Base-by-base conservation (phyloP, 2,888 invertebrate species). In the Cataglyphis livida region DNA sequence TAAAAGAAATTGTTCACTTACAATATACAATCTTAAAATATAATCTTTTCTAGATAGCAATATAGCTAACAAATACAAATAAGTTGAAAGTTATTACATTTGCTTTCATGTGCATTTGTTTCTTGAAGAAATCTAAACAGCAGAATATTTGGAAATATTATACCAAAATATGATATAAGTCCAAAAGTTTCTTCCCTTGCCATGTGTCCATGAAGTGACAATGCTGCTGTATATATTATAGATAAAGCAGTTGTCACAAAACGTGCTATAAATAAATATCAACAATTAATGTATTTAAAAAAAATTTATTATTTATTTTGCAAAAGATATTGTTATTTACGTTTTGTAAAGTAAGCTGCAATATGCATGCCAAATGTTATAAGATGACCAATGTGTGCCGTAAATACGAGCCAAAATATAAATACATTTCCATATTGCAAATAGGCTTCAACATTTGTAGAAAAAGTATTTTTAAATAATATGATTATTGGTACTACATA, bases 331-430 rank as follows among this genome's bases (percentile, higher is more conserved):
- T 12, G 35, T 44, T n/a, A 90, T 92, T 92, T 91, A 94, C 94
- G 91, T 91, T 91, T 94, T 59, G 93, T 90, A 83, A 94, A 93
- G 85, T 94, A 94, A 79, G 94, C 90, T 48, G 93, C 90, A 70
- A 94, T 84, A 61, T 94, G 94, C 91, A 93, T 92, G 73, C 94
- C 94, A 84, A 93, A 94, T 18, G 92, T 83, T 82, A 93, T 88
- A 18, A 93, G 90, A 84, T 94, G 94, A 73, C 88, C 87, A 59
- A 91, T 82, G 65, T 94, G 92, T 21, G 91, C 48, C n/a, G 92
- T 90, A 48, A 94, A 85, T 73, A 92, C 79, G 21, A 94, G 25
- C 93, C 93, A 93, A 68, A 94, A 90, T 83, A 94, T 85, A 73
- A 94, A 94, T n/a, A 90, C 89, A 82, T 94, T 92, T 64, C 94